These are phyloP conservation scores for Parthenolecanium corni DNA, from an alignment of 2,888 invertebrate species.

Conservation along the genomic window DNA sequence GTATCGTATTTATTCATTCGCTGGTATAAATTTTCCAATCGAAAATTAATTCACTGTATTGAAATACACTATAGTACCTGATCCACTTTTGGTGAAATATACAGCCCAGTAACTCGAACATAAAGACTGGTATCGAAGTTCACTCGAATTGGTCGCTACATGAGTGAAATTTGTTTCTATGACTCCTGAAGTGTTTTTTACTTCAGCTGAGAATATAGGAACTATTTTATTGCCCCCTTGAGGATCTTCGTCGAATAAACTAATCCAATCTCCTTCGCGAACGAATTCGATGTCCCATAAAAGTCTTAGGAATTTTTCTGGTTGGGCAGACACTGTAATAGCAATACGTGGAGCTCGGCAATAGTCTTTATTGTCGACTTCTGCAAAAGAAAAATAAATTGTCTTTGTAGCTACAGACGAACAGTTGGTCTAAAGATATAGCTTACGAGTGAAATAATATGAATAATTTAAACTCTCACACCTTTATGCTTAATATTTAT, in stretches of 20 bases:
- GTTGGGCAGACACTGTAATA: background rate
- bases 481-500: too few relatives aligned
- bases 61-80: too few relatives aligned
- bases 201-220: constrained; percentile 3
- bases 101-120: constrained; percentile 19
- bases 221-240: background rate
- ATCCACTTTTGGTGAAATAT: constrained; percentile 4
- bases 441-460: too few relatives aligned
- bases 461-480: too few relatives aligned
- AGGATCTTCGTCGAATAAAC: constrained; percentile 14
- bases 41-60: too few relatives aligned
- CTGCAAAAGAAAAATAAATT: background rate
- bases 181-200: constrained; percentile 1
- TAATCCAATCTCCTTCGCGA: constrained; percentile 16
- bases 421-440: too few relatives aligned
- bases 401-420: too few relatives aligned
- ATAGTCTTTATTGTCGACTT: constrained; percentile 6
- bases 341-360: constrained; percentile 8
- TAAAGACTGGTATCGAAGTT: background rate
- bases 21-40: too few relatives aligned
- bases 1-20: too few relatives aligned
- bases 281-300: constrained; percentile 24
- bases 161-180: background rate
- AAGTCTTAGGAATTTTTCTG: constrained; percentile 3
- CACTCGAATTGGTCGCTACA: background rate